These are phyloP conservation scores for Rattus norvegicus DNA, from an alignment of 2,113 vertebrate species.

Conservation along the genomic window GRCr8 NC_086021.1:179578501-179579000, in stretches of 20 bases:
- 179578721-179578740: background rate
- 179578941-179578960: background rate
- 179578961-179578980: background rate
- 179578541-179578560: background rate
- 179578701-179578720: background rate
- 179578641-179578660: background rate
- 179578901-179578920: background rate
- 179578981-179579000: background rate
- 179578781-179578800: background rate
- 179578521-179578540: constrained; percentile 39
- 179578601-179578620: constrained; percentile 72
- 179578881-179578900: background rate
- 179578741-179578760: background rate
- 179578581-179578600: constrained; percentile 65
- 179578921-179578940: background rate
- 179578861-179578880: background rate
- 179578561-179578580: constrained; percentile 76
- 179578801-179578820: background rate
- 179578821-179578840: background rate
- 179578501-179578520: background rate
- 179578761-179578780: background rate
- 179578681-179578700: background rate
- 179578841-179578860: background rate
- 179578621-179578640: constrained; percentile 62
- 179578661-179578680: background rate